A percentile compares a stretch with the other conserved stretches of the same genome.
phyloP scores from a whole-genome alignment of 35 echinoderm and acorn worm species.

The Stichopus chloronotus region DNA sequence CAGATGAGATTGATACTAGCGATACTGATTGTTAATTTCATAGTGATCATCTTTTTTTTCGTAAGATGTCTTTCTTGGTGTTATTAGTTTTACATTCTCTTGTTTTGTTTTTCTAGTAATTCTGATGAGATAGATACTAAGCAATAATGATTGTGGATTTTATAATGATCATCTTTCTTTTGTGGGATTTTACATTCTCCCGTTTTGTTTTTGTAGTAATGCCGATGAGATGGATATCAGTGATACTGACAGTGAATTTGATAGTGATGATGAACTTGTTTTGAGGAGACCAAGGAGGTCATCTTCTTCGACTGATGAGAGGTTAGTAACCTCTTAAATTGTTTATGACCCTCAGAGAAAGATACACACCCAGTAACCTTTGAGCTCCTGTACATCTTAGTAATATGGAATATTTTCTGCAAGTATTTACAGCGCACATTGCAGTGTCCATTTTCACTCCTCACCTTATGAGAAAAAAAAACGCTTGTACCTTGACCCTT shows the following conservation, averaged over 20 bases:
- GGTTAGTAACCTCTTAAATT: not conserved
- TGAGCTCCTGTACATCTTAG: not conserved
- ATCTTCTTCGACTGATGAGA: constrained; percentile 39
- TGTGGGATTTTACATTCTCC: too few relatives aligned
- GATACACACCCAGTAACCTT: too few relatives aligned
- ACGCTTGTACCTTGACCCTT: not conserved
- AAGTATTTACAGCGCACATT: not conserved
- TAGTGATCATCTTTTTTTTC: too few relatives aligned
- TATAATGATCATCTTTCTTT: too few relatives aligned
- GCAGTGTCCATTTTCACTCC: not conserved
- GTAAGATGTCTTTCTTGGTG: too few relatives aligned
- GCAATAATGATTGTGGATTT: too few relatives aligned
- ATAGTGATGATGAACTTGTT: constrained; percentile 83
- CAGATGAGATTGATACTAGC: too few relatives aligned
- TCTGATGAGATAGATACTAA: too few relatives aligned
- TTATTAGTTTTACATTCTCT: too few relatives aligned
- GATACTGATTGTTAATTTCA: too few relatives aligned
- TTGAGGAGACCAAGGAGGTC: constrained; percentile 59
- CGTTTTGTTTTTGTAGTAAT: constrained; percentile 19
- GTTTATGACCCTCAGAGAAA: not conserved
- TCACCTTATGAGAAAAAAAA: not conserved
- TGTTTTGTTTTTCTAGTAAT: too few relatives aligned
- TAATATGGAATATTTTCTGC: not conserved
- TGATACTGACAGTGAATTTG: constrained; percentile 78
- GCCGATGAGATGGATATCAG: constrained; percentile 56